These are phyloP conservation scores for Tychaedon coryphoeus DNA, from an alignment of 2,113 vertebrate genomes.

Conservation along the genomic window DNA sequence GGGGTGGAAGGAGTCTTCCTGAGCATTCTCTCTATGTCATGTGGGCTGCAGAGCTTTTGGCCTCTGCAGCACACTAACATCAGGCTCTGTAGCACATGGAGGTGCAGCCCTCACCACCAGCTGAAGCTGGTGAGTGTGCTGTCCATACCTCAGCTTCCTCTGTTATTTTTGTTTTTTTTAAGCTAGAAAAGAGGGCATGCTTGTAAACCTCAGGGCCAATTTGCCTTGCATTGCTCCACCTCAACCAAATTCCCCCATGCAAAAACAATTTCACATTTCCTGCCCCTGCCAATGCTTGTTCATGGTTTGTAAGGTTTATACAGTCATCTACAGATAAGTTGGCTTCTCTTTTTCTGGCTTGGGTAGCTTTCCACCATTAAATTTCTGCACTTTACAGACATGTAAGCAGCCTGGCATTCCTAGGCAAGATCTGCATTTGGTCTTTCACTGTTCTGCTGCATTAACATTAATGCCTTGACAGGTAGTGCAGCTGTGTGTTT, in stretches of 20 bases:
- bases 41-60: neutral
- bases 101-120: neutral
- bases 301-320: neutral
- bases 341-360: neutral
- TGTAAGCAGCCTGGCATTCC: neutral
- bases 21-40: neutral
- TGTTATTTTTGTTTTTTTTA: neutral
- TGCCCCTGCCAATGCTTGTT: neutral
- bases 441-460: neutral
- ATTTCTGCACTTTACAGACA: neutral
- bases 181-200: neutral
- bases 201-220: neutral
- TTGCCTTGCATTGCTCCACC: neutral
- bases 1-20: neutral
- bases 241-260: neutral
- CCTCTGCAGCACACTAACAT: neutral
- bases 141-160: neutral
- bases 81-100: neutral
- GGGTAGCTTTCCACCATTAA: neutral
- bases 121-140: accelerated
- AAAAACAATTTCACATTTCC: neutral
- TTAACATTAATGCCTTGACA: neutral
- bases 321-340: neutral
- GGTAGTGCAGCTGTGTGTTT: neutral
- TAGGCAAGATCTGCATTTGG: neutral